These are phyloP conservation scores for Baryphthengus martii DNA, from an alignment of 2,113 vertebrate genomes.

Conservation along the genomic window DNA sequence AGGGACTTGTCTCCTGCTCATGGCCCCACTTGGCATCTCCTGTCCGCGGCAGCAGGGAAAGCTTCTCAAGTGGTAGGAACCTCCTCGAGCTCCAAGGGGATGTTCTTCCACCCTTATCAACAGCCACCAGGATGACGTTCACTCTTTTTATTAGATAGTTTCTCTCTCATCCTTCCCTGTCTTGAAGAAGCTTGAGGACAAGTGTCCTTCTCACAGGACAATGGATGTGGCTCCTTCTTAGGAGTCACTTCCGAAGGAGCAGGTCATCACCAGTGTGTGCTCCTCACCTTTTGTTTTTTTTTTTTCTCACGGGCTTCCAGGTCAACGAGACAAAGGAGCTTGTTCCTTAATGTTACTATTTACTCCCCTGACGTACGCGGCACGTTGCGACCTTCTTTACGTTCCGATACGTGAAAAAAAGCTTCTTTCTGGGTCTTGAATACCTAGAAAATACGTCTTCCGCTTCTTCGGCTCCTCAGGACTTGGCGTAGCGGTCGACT, in stretches of 20 bases:
- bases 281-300: background rate
- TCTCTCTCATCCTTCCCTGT: background rate
- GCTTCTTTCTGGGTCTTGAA: background rate
- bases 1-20: background rate
- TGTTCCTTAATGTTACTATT: background rate
- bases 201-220: background rate
- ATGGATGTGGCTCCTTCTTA: too few species aligned
- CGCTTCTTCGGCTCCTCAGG: background rate
- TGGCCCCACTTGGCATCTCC: background rate
- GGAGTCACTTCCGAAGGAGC: background rate
- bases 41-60: accelerated
- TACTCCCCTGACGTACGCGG: background rate
- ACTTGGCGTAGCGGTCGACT: background rate
- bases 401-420: too few species aligned
- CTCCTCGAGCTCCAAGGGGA: background rate
- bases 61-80: background rate
- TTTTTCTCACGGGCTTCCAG: background rate
- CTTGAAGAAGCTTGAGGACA: background rate
- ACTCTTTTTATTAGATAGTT: background rate
- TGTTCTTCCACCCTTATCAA: background rate
- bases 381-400: background rate
- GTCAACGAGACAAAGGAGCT: background rate
- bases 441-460: background rate
- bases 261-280: accelerated
- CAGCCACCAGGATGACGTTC: background rate